Percentiles rank a stretch among this genome's conserved stretches.
Conservation (phyloP, 2,113 vertebrate genomes). For the Smithornis capensis region DNA sequence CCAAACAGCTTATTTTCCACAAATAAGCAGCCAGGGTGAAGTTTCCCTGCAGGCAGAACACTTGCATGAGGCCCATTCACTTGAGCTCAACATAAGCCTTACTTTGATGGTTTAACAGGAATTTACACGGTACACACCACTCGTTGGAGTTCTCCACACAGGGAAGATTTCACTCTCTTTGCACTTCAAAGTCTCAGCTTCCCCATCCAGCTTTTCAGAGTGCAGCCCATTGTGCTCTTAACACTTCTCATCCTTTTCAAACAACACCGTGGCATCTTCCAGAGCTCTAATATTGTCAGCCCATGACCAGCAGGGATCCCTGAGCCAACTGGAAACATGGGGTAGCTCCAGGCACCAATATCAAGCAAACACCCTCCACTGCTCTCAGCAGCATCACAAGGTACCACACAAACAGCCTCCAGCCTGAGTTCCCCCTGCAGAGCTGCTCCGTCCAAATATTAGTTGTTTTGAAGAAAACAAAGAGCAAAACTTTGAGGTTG, state of each 20-base stretch:
- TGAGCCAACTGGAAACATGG: neutral
- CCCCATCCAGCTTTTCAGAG: neutral
- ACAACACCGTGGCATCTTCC: neutral
- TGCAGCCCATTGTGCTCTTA: neutral
- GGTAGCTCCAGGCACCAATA: neutral
- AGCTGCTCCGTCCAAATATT: neutral
- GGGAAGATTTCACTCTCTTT: conserved; percentile 33
- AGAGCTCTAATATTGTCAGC: neutral
- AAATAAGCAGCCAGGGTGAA: neutral
- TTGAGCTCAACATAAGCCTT: conserved; percentile 16
- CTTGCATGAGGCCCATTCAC: neutral
- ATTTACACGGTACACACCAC: neutral
- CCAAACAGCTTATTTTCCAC: neutral
- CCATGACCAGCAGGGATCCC: neutral
- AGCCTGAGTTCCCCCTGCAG: rapidly evolving
- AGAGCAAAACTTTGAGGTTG: neutral
- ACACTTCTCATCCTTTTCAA: neutral
- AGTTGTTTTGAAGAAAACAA: neutral
- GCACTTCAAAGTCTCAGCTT: conserved; percentile 44
- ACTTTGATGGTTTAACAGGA: conserved; percentile 48
- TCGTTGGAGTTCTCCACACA: neutral
- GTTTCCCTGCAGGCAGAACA: neutral
- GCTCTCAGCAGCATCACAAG: neutral
- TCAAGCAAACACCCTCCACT: neutral
- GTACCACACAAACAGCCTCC: neutral